Conservation (phyloP, 2,113 vertebrate genomes). For the Perccottus glenii region DNA sequence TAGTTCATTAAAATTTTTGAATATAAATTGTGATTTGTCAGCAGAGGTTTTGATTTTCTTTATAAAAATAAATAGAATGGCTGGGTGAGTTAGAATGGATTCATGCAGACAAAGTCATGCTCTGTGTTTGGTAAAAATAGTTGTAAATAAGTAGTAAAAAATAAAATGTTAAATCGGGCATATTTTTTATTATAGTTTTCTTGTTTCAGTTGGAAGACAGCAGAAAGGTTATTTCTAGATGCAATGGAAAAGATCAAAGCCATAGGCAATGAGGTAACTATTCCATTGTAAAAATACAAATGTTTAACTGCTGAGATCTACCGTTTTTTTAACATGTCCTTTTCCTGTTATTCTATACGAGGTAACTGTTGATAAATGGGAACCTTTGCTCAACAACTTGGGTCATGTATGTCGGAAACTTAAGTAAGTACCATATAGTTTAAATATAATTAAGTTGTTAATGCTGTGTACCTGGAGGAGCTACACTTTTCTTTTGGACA, state of each 20-base stretch:
- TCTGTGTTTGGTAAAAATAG: not conserved
- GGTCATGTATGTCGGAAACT: conserved; percentile 98
- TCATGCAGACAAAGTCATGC: too few species aligned
- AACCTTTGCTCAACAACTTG: conserved; percentile 95
- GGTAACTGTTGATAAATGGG: conserved; percentile 99
- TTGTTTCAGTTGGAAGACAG: conserved; percentile 92
- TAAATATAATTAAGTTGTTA: not conserved
- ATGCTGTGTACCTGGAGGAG: not conserved
- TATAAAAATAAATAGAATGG: too few species aligned
- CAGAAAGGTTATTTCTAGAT: conserved; percentile 96
- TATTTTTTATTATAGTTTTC: conserved; percentile 11
- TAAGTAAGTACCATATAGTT: conserved; percentile 84
- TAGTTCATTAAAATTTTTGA: too few species aligned
- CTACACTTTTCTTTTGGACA: too few species aligned
- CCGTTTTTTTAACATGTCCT: not conserved
- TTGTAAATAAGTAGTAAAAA: too few species aligned
- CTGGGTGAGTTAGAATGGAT: too few species aligned
- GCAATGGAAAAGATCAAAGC: conserved; percentile 99
- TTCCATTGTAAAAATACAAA: too few species aligned
- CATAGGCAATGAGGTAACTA: conserved; percentile 93
- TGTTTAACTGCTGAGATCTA: too few species aligned
- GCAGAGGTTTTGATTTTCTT: too few species aligned
- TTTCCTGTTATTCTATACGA: conserved; percentile 44
- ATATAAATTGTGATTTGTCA: too few species aligned
- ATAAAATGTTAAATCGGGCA: too few species aligned